phyloP scores from a whole-genome alignment of 2,888 invertebrate species.

The Mythimna loreyi region DNA sequence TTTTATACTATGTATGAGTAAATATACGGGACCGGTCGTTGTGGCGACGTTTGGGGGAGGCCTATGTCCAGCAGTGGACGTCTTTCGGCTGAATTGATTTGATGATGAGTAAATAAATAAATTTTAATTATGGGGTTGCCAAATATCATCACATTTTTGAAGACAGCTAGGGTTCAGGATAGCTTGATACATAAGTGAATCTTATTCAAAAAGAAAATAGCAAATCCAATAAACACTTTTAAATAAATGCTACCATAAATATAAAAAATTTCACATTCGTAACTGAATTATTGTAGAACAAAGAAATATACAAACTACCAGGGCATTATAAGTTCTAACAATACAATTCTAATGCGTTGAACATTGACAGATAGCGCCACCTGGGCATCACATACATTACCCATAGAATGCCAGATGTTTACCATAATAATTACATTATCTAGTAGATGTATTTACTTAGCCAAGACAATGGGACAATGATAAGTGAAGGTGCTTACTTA shows the following conservation, averaged over 20 bases:
- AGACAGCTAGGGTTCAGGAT: too few relatives aligned
- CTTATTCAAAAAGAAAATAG: neutral
- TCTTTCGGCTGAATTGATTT: too few relatives aligned
- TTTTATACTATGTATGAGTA: too few relatives aligned
- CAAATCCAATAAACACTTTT: neutral
- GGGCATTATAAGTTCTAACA: constrained; percentile 11
- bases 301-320: constrained; percentile 13
- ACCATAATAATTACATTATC: constrained; percentile 27
- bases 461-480: constrained; percentile 31
- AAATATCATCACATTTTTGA: too few relatives aligned
- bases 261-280: neutral
- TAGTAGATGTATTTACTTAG: constrained; percentile 14
- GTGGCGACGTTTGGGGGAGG: too few relatives aligned
- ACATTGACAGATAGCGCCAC: constrained; percentile 39
- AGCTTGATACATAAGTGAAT: too few relatives aligned
- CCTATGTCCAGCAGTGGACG: too few relatives aligned
- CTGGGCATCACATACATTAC: constrained; percentile 40
- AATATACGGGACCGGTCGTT: too few relatives aligned
- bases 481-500: constrained; percentile 12
- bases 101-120: too few relatives aligned
- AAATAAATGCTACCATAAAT: constrained; percentile 10
- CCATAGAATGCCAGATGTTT: constrained; percentile 29
- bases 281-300: constrained; percentile 14
- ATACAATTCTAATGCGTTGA: constrained; percentile 38
- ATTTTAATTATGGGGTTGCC: too few relatives aligned